phyloP scores from a whole-genome alignment of 2,888 invertebrate species.

The Carpatolechia fugitivella region DNA sequence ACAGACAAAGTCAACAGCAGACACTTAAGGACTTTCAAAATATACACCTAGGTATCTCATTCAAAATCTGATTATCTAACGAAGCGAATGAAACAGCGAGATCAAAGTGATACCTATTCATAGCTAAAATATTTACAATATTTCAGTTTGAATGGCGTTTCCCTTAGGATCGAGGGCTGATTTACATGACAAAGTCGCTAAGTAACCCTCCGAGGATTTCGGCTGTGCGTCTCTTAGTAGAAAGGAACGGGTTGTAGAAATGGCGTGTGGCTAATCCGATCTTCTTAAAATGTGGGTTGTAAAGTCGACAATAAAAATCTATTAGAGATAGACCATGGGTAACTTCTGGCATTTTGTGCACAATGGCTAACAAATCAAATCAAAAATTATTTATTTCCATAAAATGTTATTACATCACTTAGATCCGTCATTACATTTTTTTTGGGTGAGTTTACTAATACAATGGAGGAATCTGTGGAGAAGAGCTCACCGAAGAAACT shows the following conservation, averaged over 20 bases:
- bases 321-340: no score
- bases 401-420: no score
- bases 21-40: not conserved
- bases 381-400: no score
- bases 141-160: slow-evolving; percentile 58
- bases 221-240: slow-evolving; percentile 24
- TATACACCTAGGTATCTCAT: not conserved
- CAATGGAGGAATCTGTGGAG: no score
- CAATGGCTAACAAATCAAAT: no score
- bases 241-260: not conserved
- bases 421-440: no score
- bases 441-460: no score
- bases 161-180: slow-evolving; percentile 55
- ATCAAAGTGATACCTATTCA: slow-evolving; percentile 9
- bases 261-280: not conserved
- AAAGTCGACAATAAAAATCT: no score
- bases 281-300: not conserved
- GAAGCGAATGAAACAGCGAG: slow-evolving; percentile 14
- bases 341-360: no score
- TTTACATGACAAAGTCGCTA: slow-evolving; percentile 72
- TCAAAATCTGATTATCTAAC: not conserved
- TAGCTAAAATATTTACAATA: slow-evolving; percentile 63
- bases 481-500: no score
- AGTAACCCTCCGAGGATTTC: slow-evolving; percentile 59
- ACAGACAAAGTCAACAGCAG: not conserved